A percentile compares a stretch with the other conserved stretches of the same genome.
These are phyloP conservation scores for Oscheius sp. DNA, from an alignment of 2,888 invertebrate species.

Conservation along the genomic window DNA sequence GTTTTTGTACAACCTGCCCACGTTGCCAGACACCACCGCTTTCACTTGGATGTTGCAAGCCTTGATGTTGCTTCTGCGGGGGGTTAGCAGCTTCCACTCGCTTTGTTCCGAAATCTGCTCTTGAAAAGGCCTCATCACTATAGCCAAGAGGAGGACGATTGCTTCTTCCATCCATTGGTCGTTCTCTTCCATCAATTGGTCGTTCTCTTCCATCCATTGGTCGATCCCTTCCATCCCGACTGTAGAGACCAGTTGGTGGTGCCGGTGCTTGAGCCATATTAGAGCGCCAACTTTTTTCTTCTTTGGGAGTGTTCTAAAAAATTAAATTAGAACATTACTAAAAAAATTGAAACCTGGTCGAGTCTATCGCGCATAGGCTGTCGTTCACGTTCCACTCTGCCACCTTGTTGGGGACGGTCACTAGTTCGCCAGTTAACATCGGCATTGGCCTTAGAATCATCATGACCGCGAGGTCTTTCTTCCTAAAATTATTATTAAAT, in stretches of 20 bases:
- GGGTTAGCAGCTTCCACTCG: not conserved
- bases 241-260: not conserved
- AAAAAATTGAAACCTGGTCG: not conserved
- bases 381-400: slow-evolving; percentile 4
- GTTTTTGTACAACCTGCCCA: slow-evolving; percentile 4
- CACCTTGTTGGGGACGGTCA: not conserved
- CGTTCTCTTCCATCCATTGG: too few relatives aligned
- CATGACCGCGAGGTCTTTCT: slow-evolving; percentile 26
- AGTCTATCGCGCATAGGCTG: slow-evolving; percentile 27
- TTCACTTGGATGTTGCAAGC: not conserved
- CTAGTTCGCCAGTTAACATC: slow-evolving; percentile 46
- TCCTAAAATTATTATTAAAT: slow-evolving; percentile 8
- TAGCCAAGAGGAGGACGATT: not conserved
- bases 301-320: slow-evolving; percentile 24
- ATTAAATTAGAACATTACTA: not conserved
- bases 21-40: slow-evolving; percentile 4
- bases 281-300: slow-evolving; percentile 29
- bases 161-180: too few relatives aligned
- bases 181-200: too few relatives aligned
- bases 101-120: slow-evolving; percentile 16
- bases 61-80: not conserved
- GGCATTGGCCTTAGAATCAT: slow-evolving; percentile 46
- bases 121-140: not conserved
- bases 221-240: not conserved
- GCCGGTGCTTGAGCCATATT: slow-evolving; percentile 19